These are phyloP conservation scores for Hirundichthys speculiger DNA, from an alignment of 2,113 vertebrate species.

Conservation along the genomic window DNA sequence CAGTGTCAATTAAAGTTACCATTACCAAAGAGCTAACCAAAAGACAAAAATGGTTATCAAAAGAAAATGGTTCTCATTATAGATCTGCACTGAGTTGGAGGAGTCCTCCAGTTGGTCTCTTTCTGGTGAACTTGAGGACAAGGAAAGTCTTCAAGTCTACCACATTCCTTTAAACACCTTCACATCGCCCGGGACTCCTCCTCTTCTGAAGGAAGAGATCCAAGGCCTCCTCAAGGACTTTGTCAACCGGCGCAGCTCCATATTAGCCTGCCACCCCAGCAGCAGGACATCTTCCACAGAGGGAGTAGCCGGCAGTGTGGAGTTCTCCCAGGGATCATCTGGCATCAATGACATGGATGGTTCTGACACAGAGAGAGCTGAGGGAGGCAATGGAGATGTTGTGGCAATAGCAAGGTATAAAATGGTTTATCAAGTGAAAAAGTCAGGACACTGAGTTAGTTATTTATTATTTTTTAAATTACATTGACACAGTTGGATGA, in stretches of 20 bases:
- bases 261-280: constrained; percentile 83
- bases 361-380: constrained; percentile 85
- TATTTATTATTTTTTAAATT: background rate
- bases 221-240: constrained; percentile 86
- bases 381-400: constrained; percentile 46
- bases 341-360: constrained; percentile 92
- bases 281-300: constrained; percentile 95
- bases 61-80: constrained; percentile 52
- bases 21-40: too few species aligned
- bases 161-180: constrained; percentile 57
- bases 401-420: constrained; percentile 63
- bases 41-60: too few species aligned
- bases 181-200: constrained; percentile 44
- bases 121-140: constrained; percentile 82
- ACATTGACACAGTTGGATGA: background rate
- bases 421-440: background rate
- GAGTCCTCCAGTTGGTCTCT: constrained; percentile 84
- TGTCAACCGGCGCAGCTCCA: constrained; percentile 82
- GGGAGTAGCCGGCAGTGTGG: constrained; percentile 92
- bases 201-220: constrained; percentile 82
- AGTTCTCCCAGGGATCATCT: constrained; percentile 93
- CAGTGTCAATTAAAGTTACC: too few species aligned
- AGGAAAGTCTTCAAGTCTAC: constrained; percentile 87
- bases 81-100: constrained; percentile 93
- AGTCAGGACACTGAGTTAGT: background rate